These are phyloP conservation scores for Loripinus fragilis DNA, from an alignment of 2,888 invertebrate genomes.

Conservation along the genomic window DNA sequence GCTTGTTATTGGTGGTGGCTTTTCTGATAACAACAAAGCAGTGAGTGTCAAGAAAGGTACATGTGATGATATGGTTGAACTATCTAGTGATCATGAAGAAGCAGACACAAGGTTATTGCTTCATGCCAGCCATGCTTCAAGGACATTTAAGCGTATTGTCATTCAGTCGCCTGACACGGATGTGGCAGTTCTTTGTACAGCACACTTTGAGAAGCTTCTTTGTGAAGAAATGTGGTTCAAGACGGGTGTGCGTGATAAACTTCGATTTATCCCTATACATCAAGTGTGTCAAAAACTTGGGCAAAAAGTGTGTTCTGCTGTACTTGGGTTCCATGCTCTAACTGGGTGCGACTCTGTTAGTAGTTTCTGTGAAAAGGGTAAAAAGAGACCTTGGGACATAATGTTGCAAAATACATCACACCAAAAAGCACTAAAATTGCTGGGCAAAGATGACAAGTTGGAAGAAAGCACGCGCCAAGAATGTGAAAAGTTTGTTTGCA, in stretches of 20 bases:
- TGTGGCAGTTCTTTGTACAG: not conserved
- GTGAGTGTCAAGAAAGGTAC: too few relatives aligned
- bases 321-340: constrained; percentile 6
- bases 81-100: too few relatives aligned
- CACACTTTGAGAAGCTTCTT: not conserved
- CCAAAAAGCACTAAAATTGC: constrained; percentile 3
- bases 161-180: not conserved
- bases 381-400: not conserved
- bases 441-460: not conserved
- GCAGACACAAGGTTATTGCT: not conserved
- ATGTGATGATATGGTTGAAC: too few relatives aligned
- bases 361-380: not conserved
- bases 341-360: constrained; percentile 1
- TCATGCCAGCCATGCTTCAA: not conserved
- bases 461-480: not conserved
- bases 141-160: not conserved
- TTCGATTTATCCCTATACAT: not conserved
- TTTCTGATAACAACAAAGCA: too few relatives aligned
- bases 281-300: not conserved
- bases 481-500: constrained; percentile 2
- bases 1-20: too few relatives aligned
- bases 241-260: constrained; percentile 1
- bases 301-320: not conserved
- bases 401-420: constrained; percentile 2
- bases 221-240: constrained; percentile 4